Conservation (phyloP, 1,140 invertebrate species). For the Nymphalis io region DNA sequence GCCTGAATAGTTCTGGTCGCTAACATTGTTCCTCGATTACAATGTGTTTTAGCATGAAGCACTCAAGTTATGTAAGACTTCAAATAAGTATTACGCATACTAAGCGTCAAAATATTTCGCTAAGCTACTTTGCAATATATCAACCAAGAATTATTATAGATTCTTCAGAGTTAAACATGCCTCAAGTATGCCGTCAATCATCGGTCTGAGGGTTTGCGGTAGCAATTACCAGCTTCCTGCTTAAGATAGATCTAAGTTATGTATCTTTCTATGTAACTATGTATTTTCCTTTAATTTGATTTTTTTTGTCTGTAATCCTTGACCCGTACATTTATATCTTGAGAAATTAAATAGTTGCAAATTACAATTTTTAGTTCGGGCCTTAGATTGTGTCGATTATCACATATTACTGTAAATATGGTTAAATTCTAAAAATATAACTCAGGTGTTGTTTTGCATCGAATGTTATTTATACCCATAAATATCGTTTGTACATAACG, state of each 20-base stretch:
- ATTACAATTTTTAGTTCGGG: no score
- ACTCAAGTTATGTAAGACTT: not conserved
- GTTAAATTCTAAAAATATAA: slow-evolving; percentile 1
- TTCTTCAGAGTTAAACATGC: not conserved
- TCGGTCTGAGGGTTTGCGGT: not conserved
- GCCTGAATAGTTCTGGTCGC: not conserved
- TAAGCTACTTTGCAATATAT: not conserved
- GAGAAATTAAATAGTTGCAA: not conserved
- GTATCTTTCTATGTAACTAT: not conserved
- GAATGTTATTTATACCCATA: not conserved
- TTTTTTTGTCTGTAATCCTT: no score
- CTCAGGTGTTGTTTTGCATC: not conserved
- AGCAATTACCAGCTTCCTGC: not conserved
- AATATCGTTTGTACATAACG: slow-evolving; percentile 13
- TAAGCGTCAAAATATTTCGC: not conserved
- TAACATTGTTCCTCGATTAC: not conserved
- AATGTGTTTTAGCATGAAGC: not conserved
- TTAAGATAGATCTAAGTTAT: not conserved
- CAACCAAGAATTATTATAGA: not conserved
- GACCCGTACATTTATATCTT: no score
- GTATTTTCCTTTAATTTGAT: not conserved
- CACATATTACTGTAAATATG: not conserved
- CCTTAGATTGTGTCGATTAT: not conserved
- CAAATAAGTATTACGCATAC: not conserved
- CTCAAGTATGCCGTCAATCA: slow-evolving; percentile 6